Evolutionary conservation across 2,888 invertebrate species (phyloP).

Genomic region (Protophormia terraenovae): DNA sequence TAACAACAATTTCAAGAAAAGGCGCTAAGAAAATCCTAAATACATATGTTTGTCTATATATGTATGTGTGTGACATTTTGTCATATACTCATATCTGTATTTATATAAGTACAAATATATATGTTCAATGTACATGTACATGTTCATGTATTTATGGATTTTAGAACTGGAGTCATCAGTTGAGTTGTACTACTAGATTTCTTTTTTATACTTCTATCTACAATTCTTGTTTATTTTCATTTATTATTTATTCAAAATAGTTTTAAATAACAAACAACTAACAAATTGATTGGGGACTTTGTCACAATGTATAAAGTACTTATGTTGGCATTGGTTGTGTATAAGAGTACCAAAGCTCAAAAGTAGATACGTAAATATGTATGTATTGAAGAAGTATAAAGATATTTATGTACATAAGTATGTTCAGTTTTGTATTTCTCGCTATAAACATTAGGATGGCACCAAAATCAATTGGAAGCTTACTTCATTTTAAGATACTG

Average conservation of each 20-base stretch:
- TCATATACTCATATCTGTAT: background rate
- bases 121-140: background rate
- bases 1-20: background rate
- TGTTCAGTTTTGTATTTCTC: no score
- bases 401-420: no score
- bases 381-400: no score
- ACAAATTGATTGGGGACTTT: constrained; percentile 67
- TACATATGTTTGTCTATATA: background rate
- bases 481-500: no score
- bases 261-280: constrained; percentile 60
- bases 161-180: background rate
- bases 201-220: background rate
- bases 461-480: no score
- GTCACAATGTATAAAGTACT: constrained; percentile 27
- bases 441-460: no score
- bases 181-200: background rate
- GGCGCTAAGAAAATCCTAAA: constrained; percentile 30
- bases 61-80: background rate
- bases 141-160: background rate
- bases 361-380: background rate
- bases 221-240: constrained; percentile 47
- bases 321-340: background rate
- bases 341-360: background rate
- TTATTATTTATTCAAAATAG: constrained; percentile 65
- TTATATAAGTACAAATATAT: background rate